phyloP scores from a whole-genome alignment of 2,113 vertebrate species.

The Lates calcarifer region DNA sequence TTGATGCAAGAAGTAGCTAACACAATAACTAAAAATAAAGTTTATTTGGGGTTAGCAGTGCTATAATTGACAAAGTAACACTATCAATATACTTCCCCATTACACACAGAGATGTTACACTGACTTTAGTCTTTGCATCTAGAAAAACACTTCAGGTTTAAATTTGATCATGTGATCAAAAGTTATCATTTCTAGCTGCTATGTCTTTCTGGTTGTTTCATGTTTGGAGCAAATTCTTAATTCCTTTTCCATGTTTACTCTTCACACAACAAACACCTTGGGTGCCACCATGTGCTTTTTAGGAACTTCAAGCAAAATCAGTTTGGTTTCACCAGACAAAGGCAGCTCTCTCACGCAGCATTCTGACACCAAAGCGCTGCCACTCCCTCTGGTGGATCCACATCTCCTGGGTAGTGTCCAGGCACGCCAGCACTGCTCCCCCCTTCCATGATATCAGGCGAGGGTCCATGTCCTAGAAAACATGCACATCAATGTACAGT shows the following conservation, averaged over 20 bases:
- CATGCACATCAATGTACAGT: slow-evolving; percentile 1
- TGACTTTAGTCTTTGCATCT: not conserved
- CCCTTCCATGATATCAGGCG: slow-evolving; percentile 96
- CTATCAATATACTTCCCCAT: not conserved
- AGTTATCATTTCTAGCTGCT: not conserved
- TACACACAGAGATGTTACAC: not conserved
- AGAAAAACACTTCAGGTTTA: not conserved
- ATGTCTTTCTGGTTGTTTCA: not conserved
- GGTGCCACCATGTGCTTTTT: not conserved
- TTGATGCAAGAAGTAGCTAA: not conserved
- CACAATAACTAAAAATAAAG: not conserved
- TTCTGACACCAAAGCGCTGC: slow-evolving; percentile 95
- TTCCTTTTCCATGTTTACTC: too few species aligned
- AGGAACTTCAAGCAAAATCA: not conserved
- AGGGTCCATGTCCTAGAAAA: slow-evolving; percentile 93
- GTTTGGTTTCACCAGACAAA: slow-evolving; percentile 91
- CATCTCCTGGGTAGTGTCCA: slow-evolving; percentile 97
- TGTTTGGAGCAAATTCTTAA: too few species aligned
- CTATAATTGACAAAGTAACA: not conserved
- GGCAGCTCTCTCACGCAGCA: slow-evolving; percentile 94
- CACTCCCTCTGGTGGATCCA: slow-evolving; percentile 98
- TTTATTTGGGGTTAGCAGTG: not conserved
- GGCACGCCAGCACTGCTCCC: slow-evolving; percentile 93
- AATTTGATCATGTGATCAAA: not conserved
- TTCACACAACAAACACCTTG: not conserved